Percentiles rank a stretch among this genome's conserved stretches.
These are phyloP conservation scores for Ginglymostoma cirratum DNA, from an alignment of 2,113 vertebrate genomes.

Conservation along the genomic window DNA sequence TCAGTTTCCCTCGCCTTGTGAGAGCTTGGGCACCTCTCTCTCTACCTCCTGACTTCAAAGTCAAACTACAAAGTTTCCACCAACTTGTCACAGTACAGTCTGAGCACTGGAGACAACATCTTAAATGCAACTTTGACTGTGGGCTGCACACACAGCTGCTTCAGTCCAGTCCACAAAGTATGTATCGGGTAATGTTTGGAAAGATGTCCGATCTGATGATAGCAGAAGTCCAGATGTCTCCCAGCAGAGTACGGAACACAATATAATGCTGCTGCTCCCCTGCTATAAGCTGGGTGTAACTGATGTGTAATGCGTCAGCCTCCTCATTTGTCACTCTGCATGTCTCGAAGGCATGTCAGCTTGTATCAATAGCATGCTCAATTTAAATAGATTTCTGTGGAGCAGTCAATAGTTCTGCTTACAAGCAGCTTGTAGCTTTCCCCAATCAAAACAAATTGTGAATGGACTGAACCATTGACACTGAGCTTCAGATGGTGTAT, in stretches of 20 bases:
- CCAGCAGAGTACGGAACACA: background rate
- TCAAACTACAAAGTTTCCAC: background rate
- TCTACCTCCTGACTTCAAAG: no score
- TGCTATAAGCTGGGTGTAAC: background rate
- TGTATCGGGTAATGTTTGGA: background rate
- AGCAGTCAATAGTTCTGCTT: background rate
- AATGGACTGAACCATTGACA: background rate
- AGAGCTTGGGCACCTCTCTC: background rate
- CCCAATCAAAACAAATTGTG: background rate
- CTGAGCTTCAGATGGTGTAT: background rate
- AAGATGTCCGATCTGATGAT: background rate
- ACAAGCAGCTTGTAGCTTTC: background rate
- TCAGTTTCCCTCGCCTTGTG: background rate
- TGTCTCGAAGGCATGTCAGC: background rate
- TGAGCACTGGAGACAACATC: background rate
- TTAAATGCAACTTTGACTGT: background rate
- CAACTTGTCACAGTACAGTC: background rate
- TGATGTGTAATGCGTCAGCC: background rate
- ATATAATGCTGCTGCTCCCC: background rate
- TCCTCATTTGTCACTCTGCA: slow-evolving; percentile 4
- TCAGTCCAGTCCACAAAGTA: no score
- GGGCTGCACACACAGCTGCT: background rate
- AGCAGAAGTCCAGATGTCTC: background rate
- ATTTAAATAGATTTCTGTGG: background rate
- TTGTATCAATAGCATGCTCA: background rate